Base-by-base conservation (phyloP, 2,113 vertebrate species). In the Psephotus haematonotus region DNA sequence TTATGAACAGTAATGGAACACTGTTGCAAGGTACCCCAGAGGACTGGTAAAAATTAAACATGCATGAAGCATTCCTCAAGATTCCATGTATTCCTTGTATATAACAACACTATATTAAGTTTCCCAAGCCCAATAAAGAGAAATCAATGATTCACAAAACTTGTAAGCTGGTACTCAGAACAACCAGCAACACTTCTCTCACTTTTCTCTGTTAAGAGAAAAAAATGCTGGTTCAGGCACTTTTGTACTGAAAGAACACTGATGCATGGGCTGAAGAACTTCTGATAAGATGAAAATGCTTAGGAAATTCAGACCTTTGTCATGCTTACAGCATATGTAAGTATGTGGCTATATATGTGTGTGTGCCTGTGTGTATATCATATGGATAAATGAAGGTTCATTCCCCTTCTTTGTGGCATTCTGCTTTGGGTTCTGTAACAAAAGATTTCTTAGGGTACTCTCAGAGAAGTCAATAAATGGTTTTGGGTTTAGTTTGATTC, bases 31-130 rank as follows among this genome's bases (percentile, higher is more conserved):
- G 41, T 18, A 86, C 8, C 13, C 20, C 16, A 44, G n/a, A 37
- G 22, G 41, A 65, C 46, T 50, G 25, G 31, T 82, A 88, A 90
- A 96, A 94, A 90, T 81, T 71, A 94, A 90, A 93, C 31, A 74
- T 85, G 15, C n/a, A 84, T 29, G 50, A 93, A 91, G 6, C 17
- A 64, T 77, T 62, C n/a, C 75, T 95, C 33, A 33, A 83, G 75
- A 75, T 77, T 52, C 27, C 72, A 39, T 16, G 13, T 77, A 65
- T 77, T 95, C 57, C 46, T 77, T 82, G 62, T 86, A 50, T 29
- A 46, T 67, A 82, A 14, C 17, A 90, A 72, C 9, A 29, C 74
- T 84, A 17, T 70, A 79, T 53, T 50, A 75, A 80, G 43, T 72
- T 92, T 94, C 47, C 20, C 9, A 19, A 57, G 29, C 55, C 43